These are phyloP conservation scores for Escarpia spicata DNA, from an alignment of 2,888 invertebrate species.

Conservation along the genomic window DNA sequence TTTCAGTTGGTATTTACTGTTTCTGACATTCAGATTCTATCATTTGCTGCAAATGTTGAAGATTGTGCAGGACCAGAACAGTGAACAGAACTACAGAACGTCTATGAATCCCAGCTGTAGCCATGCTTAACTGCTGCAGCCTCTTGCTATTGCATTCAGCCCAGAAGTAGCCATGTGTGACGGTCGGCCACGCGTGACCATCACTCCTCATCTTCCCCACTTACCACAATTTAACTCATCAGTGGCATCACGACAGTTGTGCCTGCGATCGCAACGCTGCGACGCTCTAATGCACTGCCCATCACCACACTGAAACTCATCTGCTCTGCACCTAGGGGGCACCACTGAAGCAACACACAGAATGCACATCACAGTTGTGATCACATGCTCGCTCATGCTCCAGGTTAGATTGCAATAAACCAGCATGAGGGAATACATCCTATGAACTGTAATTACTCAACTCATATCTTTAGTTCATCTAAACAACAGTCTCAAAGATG, in stretches of 20 bases:
- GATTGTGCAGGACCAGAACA: not conserved
- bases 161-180: not conserved
- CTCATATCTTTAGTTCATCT: not conserved
- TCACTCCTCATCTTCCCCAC: slow-evolving; percentile 36
- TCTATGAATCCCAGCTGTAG: not conserved
- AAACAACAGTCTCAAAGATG: not conserved
- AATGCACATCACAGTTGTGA: not conserved
- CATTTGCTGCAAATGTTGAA: not conserved
- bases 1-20: not conserved
- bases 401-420: not conserved
- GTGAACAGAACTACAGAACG: not conserved
- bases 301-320: slow-evolving; percentile 65
- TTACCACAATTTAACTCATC: slow-evolving; percentile 75
- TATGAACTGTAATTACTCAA: not conserved
- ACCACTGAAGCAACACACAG: not conserved
- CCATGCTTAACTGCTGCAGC: not conserved
- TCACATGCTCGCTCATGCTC: not conserved
- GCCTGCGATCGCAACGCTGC: slow-evolving; percentile 82
- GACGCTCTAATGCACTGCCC: slow-evolving; percentile 79
- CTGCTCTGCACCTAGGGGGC: slow-evolving; percentile 8
- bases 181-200: not conserved
- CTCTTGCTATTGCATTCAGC: not conserved
- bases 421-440: not conserved
- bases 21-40: not conserved
- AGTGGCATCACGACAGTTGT: slow-evolving; percentile 75